Evolutionary conservation across 2,113 vertebrate genomes (phyloP).

Genomic region (Oncorhynchus masou): DNA sequence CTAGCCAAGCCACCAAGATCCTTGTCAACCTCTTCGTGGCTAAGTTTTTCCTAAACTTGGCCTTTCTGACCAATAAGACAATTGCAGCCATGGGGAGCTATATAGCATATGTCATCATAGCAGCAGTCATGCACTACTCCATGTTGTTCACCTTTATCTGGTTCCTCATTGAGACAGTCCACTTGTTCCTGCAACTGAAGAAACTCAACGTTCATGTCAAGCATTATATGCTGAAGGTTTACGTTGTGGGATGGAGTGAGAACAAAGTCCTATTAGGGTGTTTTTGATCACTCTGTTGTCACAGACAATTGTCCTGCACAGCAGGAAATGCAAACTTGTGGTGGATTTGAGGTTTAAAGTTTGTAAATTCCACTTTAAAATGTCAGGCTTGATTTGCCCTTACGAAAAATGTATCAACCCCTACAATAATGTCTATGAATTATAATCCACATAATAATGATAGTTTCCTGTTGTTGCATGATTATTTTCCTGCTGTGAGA

Average conservation of each 20-base stretch:
- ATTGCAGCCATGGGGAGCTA: background rate
- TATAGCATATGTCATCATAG: constrained; percentile 47
- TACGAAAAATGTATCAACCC: no score
- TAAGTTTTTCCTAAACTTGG: constrained; percentile 70
- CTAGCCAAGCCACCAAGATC: constrained; percentile 61
- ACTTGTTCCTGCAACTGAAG: constrained; percentile 70
- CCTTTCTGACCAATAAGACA: constrained; percentile 67
- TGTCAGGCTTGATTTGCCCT: no score
- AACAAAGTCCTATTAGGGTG: background rate
- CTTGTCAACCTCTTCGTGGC: constrained; percentile 72
- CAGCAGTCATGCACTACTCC: constrained; percentile 72
- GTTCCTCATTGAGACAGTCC: constrained; percentile 74
- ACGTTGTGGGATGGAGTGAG: constrained; percentile 78
- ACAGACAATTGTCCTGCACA: no score
- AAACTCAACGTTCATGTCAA: constrained; percentile 59
- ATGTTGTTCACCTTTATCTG: constrained; percentile 80
- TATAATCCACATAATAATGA: no score
- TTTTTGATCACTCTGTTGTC: background rate
- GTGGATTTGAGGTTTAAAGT: background rate
- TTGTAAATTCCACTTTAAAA: background rate
- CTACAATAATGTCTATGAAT: no score
- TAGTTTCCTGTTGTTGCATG: no score
- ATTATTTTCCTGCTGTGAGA: no score
- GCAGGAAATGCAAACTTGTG: no score
- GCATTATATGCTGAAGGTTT: constrained; percentile 72